Base-by-base conservation (phyloP, 2,888 invertebrate genomes). In the Sesamia inferens region DNA sequence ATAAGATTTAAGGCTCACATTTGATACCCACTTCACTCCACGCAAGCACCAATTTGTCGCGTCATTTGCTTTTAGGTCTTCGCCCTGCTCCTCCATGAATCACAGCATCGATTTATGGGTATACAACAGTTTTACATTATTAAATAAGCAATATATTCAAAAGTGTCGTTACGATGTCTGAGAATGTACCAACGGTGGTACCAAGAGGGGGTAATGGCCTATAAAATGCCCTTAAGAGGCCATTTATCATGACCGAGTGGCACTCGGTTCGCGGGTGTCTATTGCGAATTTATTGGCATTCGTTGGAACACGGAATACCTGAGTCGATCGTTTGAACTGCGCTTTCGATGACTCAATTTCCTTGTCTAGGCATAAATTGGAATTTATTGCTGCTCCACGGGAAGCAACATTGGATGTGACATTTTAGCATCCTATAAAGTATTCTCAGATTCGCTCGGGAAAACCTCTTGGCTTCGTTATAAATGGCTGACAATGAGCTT, bases 141-240 rank as follows among this genome's bases (percentile, higher is more conserved):
- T 85, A 85, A 85, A 85, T 85, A 85, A 72, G 87, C 81, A 65
- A 85, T 85, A 84, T 84, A 87, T 87, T 87, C 76, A 83, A 80
- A 83, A 86, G 82, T 81, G 83, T 83, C 83, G 70, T 87, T 76
- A 82, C 74, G 68, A 70, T 59, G 58, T 51, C 73, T 62, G 47
- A 78, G 71, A 87, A 87, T 85, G 85, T 83, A 81, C 80, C 80
- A 81, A 79, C 81, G 85, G 71, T 76, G 55, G 78, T 79, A 70
- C 70, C 66, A 51, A 76, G 67, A 62, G 76, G 42, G 81, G 74
- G 76, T 84, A 87, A 88, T 88, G 84, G 86, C 81, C 85, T 82
- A 89, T 89, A 88, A 88, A 89, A 86, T 84, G 76, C 77, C 80
- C 79, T 74, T 83, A 84, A 87, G 80, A 83, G 81, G 78, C 83